phyloP scores from a whole-genome alignment of 30 jellyfish, hydroid and myxozoan genomes.

The Euphysa ruthae region DNA sequence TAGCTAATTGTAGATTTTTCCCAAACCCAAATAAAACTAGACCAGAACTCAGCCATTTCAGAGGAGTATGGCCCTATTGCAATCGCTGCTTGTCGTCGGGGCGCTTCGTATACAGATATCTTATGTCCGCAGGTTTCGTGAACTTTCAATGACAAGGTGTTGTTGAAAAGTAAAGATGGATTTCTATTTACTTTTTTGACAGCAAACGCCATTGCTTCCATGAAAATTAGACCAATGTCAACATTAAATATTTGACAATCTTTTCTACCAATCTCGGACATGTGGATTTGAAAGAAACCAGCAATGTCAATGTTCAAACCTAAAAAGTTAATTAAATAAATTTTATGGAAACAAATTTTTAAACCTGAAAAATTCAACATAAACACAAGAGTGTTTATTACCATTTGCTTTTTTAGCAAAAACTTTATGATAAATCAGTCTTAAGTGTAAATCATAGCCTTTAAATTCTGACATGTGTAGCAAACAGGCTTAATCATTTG shows the following conservation, averaged over 20 bases:
- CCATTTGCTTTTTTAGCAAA: too few species aligned
- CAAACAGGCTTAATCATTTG: too few species aligned
- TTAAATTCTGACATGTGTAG: too few species aligned
- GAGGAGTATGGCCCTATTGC: constrained; percentile 30
- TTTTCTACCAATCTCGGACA: too few species aligned
- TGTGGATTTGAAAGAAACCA: background rate
- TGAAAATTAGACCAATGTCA: constrained; percentile 2
- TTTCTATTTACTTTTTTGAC: constrained; percentile 3
- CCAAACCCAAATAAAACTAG: constrained; percentile 1
- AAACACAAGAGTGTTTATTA: too few species aligned
- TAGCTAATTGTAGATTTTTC: constrained; percentile 19
- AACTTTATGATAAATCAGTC: too few species aligned
- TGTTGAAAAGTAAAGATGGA: background rate
- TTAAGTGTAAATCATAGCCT: too few species aligned
- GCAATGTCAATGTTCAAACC: background rate
- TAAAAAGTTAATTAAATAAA: too few species aligned
- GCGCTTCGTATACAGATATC: constrained; percentile 1
- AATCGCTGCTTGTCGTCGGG: background rate
- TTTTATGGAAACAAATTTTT: too few species aligned
- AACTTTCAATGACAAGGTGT: background rate
- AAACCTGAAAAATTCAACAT: too few species aligned
- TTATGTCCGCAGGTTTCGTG: background rate
- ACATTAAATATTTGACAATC: background rate
- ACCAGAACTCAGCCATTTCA: constrained; percentile 15
- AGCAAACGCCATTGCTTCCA: constrained; percentile 13